phyloP scores from a whole-genome alignment of 2,797 vertebrate species.

The Peromyscus eremicus region DNA sequence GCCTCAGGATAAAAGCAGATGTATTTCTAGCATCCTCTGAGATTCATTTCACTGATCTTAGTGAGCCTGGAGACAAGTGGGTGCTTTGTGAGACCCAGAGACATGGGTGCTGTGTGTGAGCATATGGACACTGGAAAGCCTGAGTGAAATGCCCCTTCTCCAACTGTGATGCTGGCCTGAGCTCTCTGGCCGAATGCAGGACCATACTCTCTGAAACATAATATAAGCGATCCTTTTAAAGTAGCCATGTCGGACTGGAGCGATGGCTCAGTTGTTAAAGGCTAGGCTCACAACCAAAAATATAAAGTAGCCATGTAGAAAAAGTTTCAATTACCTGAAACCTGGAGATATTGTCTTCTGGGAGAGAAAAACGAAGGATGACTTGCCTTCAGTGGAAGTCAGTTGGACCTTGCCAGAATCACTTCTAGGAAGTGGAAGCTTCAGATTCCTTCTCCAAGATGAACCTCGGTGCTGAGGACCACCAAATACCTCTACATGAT shows the following conservation, averaged over 20 bases:
- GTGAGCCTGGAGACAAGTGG: background rate
- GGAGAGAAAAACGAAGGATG: background rate
- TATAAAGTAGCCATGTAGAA: background rate
- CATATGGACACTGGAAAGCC: background rate
- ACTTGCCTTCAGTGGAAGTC: background rate
- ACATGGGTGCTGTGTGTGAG: background rate
- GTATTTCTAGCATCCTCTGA: background rate
- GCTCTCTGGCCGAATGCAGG: background rate
- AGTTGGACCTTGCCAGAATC: background rate
- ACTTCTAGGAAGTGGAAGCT: background rate
- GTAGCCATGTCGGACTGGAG: background rate
- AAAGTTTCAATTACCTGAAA: background rate
- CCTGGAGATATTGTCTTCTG: background rate
- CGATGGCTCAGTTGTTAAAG: background rate
- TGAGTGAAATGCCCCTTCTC: background rate
- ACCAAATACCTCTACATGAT: too few relatives aligned
- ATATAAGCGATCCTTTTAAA: background rate
- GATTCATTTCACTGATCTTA: background rate
- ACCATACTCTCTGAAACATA: background rate
- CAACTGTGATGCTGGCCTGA: background rate
- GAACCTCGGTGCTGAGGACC: background rate
- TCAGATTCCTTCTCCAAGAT: background rate
- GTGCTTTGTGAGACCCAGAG: background rate
- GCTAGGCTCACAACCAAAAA: background rate
- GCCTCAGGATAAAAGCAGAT: background rate